phyloP scores from a whole-genome alignment of 2,888 invertebrate genomes.

The Napeogenes sylphis region DNA sequence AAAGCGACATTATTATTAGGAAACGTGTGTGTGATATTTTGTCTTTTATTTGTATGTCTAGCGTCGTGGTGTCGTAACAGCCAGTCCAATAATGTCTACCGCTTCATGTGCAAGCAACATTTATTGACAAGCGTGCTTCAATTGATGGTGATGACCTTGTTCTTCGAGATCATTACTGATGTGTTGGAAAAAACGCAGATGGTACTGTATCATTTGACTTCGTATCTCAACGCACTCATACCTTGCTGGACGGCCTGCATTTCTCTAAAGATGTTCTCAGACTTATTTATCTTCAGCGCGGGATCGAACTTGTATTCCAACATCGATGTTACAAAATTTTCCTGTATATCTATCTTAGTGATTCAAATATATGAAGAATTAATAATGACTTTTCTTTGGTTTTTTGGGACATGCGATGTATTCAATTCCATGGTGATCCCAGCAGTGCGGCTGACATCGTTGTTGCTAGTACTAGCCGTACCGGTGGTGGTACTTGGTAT shows the following conservation, averaged over 20 bases:
- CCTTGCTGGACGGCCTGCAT: constrained; percentile 30
- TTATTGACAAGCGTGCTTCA: not conserved
- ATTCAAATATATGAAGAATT: constrained; percentile 23
- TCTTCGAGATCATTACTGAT: not conserved
- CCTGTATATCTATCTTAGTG: constrained; percentile 12
- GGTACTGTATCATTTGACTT: not conserved
- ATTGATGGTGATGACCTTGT: not conserved
- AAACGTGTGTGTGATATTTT: not conserved
- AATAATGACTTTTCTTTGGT: not conserved
- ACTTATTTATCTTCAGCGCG: constrained; percentile 25
- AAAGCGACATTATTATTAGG: not conserved
- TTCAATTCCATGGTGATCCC: constrained; percentile 7
- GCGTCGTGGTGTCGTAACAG: not conserved
- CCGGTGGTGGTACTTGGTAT: constrained; percentile 16
- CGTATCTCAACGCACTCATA: constrained; percentile 14
- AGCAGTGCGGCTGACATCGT: constrained; percentile 21
- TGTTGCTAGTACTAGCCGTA: constrained; percentile 21
- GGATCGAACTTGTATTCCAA: constrained; percentile 21
- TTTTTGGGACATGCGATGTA: not conserved
- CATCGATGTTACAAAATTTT: constrained; percentile 18
- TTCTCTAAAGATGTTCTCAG: constrained; percentile 25
- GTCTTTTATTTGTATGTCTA: not conserved
- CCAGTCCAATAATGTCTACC: not conserved
- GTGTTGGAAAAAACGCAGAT: not conserved
- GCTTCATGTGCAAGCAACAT: not conserved